Evolutionary conservation across 1,140 invertebrate genomes (phyloP).

Genomic region (honey bee (Apis mellifera)): DNA sequence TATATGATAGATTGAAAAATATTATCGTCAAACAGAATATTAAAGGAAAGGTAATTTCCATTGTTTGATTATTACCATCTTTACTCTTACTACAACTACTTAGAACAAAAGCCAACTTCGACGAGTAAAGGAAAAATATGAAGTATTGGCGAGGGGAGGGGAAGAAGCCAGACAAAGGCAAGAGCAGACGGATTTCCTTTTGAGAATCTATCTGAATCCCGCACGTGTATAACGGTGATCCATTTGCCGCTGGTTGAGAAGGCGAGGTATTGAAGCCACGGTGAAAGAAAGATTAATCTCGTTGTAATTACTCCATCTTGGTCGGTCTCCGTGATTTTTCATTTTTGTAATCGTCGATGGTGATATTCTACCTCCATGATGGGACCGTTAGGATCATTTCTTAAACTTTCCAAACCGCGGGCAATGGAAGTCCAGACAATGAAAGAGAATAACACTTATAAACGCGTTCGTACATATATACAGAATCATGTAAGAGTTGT

Average conservation of each 20-base stretch:
- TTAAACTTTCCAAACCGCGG: conserved; percentile 31
- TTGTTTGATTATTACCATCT: no score
- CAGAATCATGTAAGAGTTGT: neutral
- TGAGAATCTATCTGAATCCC: conserved; percentile 13
- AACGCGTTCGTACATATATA: conserved; percentile 3
- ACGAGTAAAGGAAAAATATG: neutral
- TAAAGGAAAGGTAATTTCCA: no score
- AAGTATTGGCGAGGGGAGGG: neutral
- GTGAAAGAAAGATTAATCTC: conserved; percentile 57
- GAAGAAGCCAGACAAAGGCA: conserved; percentile 1
- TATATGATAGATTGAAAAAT: no score
- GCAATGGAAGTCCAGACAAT: neutral
- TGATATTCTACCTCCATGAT: no score
- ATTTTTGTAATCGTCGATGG: conserved; percentile 1
- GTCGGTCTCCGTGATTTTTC: conserved; percentile 48
- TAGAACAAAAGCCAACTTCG: neutral
- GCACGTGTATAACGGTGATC: conserved; percentile 52
- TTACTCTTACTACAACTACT: no score
- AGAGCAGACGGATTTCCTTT: conserved; percentile 20
- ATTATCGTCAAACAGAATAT: no score
- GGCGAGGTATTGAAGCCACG: conserved; percentile 50
- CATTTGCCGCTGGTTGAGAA: conserved; percentile 66
- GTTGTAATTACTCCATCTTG: conserved; percentile 50
- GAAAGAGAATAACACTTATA: neutral
- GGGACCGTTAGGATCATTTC: conserved; percentile 32